These are phyloP conservation scores for Batillaria attramentaria DNA, from an alignment of 1,140 invertebrate species.

Conservation along the genomic window DNA sequence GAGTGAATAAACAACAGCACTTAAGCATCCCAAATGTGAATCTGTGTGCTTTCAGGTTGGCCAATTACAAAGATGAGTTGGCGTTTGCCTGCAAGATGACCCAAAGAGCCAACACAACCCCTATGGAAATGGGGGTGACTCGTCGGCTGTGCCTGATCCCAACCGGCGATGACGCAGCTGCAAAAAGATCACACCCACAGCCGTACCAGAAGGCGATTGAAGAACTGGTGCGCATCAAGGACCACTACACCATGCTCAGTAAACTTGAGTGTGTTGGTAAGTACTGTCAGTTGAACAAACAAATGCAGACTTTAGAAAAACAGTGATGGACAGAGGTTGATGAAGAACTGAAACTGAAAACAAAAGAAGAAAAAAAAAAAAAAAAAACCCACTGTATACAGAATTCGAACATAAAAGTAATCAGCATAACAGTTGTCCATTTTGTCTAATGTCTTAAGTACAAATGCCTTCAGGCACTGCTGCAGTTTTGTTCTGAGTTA, in stretches of 20 bases:
- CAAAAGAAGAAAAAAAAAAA: too few relatives aligned
- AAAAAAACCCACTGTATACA: too few relatives aligned
- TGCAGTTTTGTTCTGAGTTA: too few relatives aligned
- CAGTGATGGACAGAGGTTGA: too few relatives aligned
- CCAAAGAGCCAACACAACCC: slow-evolving; percentile 34
- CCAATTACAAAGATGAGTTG: slow-evolving; percentile 59
- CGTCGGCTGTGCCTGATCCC: slow-evolving; percentile 53
- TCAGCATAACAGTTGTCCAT: too few relatives aligned
- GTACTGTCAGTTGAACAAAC: too few relatives aligned
- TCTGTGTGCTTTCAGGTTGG: slow-evolving; percentile 52
- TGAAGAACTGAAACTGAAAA: too few relatives aligned
- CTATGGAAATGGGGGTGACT: slow-evolving; percentile 54
- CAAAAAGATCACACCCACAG: not conserved
- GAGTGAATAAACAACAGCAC: too few relatives aligned
- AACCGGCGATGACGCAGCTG: not conserved
- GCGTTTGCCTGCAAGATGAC: slow-evolving; percentile 64
- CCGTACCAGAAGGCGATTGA: slow-evolving; percentile 60
- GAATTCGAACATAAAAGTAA: too few relatives aligned
- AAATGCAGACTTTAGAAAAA: too few relatives aligned
- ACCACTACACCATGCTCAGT: slow-evolving; percentile 56
- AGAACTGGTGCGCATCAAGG: slow-evolving; percentile 48
- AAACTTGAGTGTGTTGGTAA: slow-evolving; percentile 67
- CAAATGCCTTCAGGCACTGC: too few relatives aligned
- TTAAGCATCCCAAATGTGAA: not conserved
- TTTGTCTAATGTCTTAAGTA: too few relatives aligned